Conservation (phyloP, 2,113 vertebrate species). For the Irena cyanogastra region DNA sequence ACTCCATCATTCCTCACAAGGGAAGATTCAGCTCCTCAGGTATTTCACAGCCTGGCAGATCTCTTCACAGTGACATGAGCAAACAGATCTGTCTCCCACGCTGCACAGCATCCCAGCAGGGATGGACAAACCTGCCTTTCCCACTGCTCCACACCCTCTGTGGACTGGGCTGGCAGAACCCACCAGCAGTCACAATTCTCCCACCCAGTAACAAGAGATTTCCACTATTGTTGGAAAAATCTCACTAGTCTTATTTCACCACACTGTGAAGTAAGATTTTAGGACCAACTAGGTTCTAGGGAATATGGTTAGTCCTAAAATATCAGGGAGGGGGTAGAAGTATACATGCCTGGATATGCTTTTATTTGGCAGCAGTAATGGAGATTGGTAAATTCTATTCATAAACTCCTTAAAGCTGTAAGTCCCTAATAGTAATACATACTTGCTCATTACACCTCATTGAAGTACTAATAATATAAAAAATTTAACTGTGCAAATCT, state of each 20-base stretch:
- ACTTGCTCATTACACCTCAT: background rate
- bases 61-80: background rate
- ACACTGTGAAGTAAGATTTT: background rate
- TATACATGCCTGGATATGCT: background rate
- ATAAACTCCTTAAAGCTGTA: background rate
- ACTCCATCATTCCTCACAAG: background rate
- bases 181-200: background rate
- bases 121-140: background rate
- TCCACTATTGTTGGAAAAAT: background rate
- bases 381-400: background rate
- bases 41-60: fast-evolving
- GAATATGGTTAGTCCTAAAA: background rate
- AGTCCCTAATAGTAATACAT: background rate
- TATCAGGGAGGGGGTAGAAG: background rate
- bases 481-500: background rate
- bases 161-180: background rate
- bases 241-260: background rate
- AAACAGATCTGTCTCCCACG: background rate
- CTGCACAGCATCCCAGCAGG: background rate
- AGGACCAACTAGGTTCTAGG: background rate
- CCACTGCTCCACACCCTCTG: fast-evolving
- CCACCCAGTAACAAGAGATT: fast-evolving
- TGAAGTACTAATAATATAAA: background rate
- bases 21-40: background rate
- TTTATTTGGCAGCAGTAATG: background rate